Conservation (phyloP, 2,113 vertebrate genomes). For the Ptilonorhynchus violaceus region DNA sequence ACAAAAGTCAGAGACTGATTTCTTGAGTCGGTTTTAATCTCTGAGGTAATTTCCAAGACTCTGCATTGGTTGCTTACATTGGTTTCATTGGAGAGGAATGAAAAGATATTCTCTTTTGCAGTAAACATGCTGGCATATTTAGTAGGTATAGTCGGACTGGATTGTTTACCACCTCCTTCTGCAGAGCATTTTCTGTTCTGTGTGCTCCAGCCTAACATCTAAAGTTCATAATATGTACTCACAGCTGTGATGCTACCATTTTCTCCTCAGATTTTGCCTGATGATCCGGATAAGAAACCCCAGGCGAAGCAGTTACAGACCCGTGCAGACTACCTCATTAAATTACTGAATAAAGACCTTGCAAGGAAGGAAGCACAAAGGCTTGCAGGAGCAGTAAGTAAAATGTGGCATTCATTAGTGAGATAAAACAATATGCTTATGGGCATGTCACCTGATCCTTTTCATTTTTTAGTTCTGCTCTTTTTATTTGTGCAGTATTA, state of each 20-base stretch:
- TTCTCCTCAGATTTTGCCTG: slow-evolving; percentile 88
- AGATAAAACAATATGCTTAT: background rate
- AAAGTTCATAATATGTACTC: background rate
- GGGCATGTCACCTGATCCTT: background rate
- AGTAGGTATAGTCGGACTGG: background rate
- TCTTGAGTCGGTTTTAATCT: background rate
- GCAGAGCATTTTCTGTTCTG: background rate
- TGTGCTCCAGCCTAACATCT: slow-evolving; percentile 73
- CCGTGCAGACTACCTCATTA: slow-evolving; percentile 99
- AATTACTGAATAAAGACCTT: slow-evolving; percentile 94
- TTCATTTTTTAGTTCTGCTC: background rate
- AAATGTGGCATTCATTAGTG: background rate
- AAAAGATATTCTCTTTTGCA: background rate
- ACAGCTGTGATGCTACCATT: background rate
- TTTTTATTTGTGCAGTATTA: background rate
- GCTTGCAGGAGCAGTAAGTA: slow-evolving; percentile 86
- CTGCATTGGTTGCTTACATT: no score
- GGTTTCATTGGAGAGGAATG: background rate
- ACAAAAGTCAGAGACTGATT: background rate
- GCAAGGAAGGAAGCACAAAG: slow-evolving; percentile 92
- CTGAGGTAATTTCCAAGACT: background rate
- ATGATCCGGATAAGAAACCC: slow-evolving; percentile 98
- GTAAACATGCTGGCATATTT: background rate
- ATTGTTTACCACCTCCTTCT: background rate
- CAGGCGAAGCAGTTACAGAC: slow-evolving; percentile 89